phyloP scores from a whole-genome alignment of 2,888 invertebrate genomes.

The Amphipoea oculea region DNA sequence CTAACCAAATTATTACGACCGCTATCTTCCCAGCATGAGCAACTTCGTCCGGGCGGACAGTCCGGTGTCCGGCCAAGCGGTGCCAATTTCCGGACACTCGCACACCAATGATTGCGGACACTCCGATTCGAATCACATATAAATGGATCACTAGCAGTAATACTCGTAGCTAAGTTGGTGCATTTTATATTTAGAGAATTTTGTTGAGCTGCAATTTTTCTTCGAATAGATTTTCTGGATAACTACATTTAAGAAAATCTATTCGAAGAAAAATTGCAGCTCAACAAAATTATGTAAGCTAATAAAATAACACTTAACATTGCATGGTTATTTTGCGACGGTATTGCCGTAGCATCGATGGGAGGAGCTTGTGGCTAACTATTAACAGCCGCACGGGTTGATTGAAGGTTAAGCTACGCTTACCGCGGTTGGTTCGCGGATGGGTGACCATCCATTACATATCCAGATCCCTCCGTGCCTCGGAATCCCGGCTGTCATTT shows the following conservation, averaged over 20 bases:
- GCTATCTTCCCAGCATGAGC: conserved; percentile 66
- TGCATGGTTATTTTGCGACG: not conserved
- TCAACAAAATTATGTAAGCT: not conserved
- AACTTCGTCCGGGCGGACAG: conserved; percentile 66
- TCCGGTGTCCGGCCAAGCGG: conserved; percentile 74
- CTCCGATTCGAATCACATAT: conserved; percentile 62
- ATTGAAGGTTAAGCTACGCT: not conserved
- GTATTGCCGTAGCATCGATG: not conserved
- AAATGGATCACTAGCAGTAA: conserved; percentile 51
- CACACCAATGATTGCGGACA: conserved; percentile 66
- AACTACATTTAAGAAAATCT: not conserved
- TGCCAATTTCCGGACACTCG: conserved; percentile 81
- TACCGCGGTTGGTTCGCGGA: not conserved
- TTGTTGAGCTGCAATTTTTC: conserved; percentile 3
- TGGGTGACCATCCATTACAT: not conserved
- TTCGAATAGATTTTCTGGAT: not conserved
- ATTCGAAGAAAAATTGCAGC: not conserved
- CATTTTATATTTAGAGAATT: conserved; percentile 13
- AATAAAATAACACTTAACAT: too few species aligned
- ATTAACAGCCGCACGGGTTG: not conserved
- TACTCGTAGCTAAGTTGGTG: conserved; percentile 23
- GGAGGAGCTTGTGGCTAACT: not conserved
- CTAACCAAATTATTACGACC: conserved; percentile 58
- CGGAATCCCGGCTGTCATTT: not conserved
- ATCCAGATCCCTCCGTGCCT: not conserved